phyloP scores from a whole-genome alignment of 2,888 invertebrate genomes.

The Petrolisthes cinctipes region DNA sequence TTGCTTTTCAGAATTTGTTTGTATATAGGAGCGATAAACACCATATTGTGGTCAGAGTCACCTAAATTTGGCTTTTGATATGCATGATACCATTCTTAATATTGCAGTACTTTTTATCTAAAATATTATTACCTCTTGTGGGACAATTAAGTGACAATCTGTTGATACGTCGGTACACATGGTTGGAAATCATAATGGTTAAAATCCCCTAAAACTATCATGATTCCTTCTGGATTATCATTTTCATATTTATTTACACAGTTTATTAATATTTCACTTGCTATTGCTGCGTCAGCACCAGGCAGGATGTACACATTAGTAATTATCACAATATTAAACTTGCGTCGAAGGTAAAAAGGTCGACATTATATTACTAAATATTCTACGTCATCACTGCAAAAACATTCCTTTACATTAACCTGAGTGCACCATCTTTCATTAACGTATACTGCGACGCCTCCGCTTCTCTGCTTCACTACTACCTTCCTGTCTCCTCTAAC shows the following conservation, averaged over 20 bases:
- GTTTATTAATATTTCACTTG: background rate
- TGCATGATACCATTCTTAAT: conserved; percentile 1
- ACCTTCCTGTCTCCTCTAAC: conserved; percentile 18
- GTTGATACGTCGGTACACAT: conserved; percentile 4
- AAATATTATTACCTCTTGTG: conserved; percentile 2
- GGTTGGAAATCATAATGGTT: conserved; percentile 5
- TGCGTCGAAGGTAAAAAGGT: background rate
- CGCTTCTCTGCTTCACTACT: background rate
- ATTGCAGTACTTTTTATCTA: conserved; percentile 14
- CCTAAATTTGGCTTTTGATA: background rate
- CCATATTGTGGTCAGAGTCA: background rate
- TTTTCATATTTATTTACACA: conserved; percentile 1
- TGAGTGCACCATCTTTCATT: conserved; percentile 13
- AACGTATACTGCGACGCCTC: conserved; percentile 1
- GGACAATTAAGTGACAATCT: conserved; percentile 12
- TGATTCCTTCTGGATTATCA: background rate
- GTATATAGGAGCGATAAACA: conserved; percentile 4
- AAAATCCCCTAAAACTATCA: conserved; percentile 6
- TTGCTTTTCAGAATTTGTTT: background rate
- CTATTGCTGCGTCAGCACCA: background rate
- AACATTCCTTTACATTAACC: background rate
- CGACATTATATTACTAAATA: background rate
- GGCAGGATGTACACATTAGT: background rate
- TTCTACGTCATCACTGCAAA: background rate
- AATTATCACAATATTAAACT: background rate